Base-by-base conservation (phyloP, 2,797 vertebrate species). In the Chanos chanos region DNA sequence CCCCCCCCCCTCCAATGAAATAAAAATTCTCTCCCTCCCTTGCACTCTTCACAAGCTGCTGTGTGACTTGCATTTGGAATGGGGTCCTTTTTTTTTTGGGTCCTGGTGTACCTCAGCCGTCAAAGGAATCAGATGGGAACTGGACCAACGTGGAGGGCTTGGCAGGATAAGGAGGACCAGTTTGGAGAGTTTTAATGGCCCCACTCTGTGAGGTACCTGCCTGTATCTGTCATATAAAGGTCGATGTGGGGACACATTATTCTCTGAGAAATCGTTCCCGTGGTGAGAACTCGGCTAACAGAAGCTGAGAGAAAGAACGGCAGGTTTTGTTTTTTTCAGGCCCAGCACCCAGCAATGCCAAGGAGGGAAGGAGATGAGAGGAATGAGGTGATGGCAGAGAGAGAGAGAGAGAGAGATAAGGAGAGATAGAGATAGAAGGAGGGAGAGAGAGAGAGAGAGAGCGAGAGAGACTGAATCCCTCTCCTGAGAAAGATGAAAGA, bases 121-220 rank as follows among this genome's bases (percentile, higher is more conserved):
- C 12, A 39, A 16, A 28, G 16, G 27, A 60, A 43, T 24, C 36
- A 36, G 27, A 43, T 19, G 9, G 31, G 40, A 54, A 47, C 33
- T n/a, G 22, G 21, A 34, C 41, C 27, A 15, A 15, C 47, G 28
- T 5, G 9, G 10, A 19, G 9, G 16, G 24, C 21, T 36, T 39
- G 5, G 41, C 33, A 39, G 21, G 24, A 45, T n/a, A 3, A 34
- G 27, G 27, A 64, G 41, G 30, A 58, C 19, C 49, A 39, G 48
- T 53, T 13, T 41, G 34, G 48, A 55, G 34, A 53, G 48, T 60
- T 53, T 59, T 53, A 63, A 64, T 59, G 44, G 53, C 24, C 24
- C 40, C 33, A 48, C 34, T 37, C 62, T 43, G 24, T 41, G 30
- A 4, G 2, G n/a, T 44, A 51, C 18, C 45, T 68, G 66, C 19